Evolutionary conservation across 2,797 vertebrate species (phyloP), one percentile per base, ranked within the genome.

Genomic region (Nyctalus aviator): DNA sequence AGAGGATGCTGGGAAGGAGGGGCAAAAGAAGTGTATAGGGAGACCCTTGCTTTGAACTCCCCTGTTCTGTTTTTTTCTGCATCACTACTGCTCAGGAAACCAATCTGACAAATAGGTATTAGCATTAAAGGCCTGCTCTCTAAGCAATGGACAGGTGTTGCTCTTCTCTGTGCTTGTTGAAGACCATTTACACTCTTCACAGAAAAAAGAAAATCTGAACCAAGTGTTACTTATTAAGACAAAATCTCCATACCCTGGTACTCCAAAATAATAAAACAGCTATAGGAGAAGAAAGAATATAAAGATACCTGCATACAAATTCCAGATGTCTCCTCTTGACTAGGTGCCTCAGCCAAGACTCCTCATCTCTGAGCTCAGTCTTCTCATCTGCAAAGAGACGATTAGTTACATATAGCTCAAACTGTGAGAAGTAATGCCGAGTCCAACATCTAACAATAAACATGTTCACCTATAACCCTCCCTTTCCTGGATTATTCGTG

Each of bases 181-280:
- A 44, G 12, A 41, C 57, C 76, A 32, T 81, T 82, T 84, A 55
- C 64, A 44, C 3, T 78, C n/a, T 59, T 53, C 46, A 68, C 2
- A 41, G 21, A 41, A 48, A 78, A 62, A 64, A 57, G 41, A 25
- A 92, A 69, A 79, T 44, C 79, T 55, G 14, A 88, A 93, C 18
- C 23, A 81, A 76, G 15, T 88, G 92, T 92, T 27, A 59, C 27
- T 95, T 90, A 94, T 35, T 76, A 79, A 78, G 50, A 44, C 37
- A 89, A 94, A 94, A 91, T 86, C 8, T 88, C 62, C 27, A 75
- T 62, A 59, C 6, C 69, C 13, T 17, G 17, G 3, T 50, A 46
- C 10, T 83, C n/a, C 35, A 46, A 73, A 93, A 21, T 66, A 83
- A 78, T 57, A 32, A 23, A 35, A 81, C 3, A 75, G 17, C 9